Evolutionary conservation across 2,113 vertebrate species (phyloP).

Genomic region (Andinoacara biseriatus): DNA sequence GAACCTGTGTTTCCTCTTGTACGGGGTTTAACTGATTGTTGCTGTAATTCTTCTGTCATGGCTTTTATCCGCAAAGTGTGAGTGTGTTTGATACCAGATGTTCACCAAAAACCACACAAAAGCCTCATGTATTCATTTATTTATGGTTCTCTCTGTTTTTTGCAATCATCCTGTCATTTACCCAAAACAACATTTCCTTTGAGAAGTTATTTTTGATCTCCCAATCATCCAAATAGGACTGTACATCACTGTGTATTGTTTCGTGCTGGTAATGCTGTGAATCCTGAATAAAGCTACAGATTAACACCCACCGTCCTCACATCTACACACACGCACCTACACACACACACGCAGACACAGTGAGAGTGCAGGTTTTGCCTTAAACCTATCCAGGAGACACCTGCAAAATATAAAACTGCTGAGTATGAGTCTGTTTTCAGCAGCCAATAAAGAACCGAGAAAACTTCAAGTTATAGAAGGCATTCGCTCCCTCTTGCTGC

Average conservation of each 20-base stretch:
- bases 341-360: background rate
- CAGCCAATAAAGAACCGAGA: conserved; percentile 51
- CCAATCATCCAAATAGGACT: conserved; percentile 39
- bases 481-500: conserved; percentile 24
- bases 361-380: conserved; percentile 31
- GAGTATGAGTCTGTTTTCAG: conserved; percentile 49
- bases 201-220: conserved; percentile 64
- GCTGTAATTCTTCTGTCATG: conserved; percentile 76
- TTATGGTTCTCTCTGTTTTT: conserved; percentile 51
- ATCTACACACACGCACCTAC: background rate
- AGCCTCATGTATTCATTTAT: conserved; percentile 65
- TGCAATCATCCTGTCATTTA: conserved; percentile 64
- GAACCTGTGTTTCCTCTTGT: conserved; percentile 43
- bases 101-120: conserved; percentile 70
- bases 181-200: conserved; percentile 50
- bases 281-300: conserved; percentile 28
- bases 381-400: conserved; percentile 56
- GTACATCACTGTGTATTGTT: conserved; percentile 22
- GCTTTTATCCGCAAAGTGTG: conserved; percentile 70
- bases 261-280: conserved; percentile 5
- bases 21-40: conserved; percentile 69
- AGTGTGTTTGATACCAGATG: conserved; percentile 74
- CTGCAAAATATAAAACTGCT: conserved; percentile 57
- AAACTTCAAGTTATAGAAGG: conserved; percentile 39
- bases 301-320: background rate